Percentiles rank a stretch among this genome's conserved stretches.
phyloP scores from a whole-genome alignment of 2,113 vertebrate genomes.

The Stictonetta naevosa region DNA sequence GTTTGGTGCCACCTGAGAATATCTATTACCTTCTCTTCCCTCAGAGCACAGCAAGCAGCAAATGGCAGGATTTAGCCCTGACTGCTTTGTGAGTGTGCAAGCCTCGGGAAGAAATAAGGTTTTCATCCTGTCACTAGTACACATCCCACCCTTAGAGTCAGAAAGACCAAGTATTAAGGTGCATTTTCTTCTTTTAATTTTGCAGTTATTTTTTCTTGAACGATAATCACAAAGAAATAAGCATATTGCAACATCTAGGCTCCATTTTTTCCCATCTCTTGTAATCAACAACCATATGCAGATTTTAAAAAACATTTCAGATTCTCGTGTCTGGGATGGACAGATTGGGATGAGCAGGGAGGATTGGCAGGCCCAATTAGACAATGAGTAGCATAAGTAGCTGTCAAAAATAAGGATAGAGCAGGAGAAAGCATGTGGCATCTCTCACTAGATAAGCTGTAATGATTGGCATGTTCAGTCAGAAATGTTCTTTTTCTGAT shows the following conservation, averaged over 20 bases:
- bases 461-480: constrained; percentile 55
- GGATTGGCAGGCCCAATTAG: constrained; percentile 50
- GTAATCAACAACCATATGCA: background rate
- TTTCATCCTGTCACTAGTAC: background rate
- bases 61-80: background rate
- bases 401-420: constrained; percentile 56
- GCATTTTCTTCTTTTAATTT: background rate
- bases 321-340: constrained; percentile 30
- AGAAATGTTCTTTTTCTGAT: constrained; percentile 20
- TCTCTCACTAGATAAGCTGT: constrained; percentile 31
- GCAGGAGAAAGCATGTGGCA: constrained; percentile 54
- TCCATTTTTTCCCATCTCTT: background rate
- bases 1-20: background rate
- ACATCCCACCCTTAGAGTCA: background rate
- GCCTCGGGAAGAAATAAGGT: background rate
- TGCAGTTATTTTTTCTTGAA: background rate
- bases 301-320: constrained; percentile 25
- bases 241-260: background rate
- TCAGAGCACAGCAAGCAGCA: background rate
- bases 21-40: background rate
- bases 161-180: background rate
- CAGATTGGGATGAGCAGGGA: constrained; percentile 13
- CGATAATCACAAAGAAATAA: background rate
- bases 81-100: background rate
- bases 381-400: constrained; percentile 34